Base-by-base conservation (phyloP, 1,140 invertebrate genomes). In the Conopomorpha cramerella region DNA sequence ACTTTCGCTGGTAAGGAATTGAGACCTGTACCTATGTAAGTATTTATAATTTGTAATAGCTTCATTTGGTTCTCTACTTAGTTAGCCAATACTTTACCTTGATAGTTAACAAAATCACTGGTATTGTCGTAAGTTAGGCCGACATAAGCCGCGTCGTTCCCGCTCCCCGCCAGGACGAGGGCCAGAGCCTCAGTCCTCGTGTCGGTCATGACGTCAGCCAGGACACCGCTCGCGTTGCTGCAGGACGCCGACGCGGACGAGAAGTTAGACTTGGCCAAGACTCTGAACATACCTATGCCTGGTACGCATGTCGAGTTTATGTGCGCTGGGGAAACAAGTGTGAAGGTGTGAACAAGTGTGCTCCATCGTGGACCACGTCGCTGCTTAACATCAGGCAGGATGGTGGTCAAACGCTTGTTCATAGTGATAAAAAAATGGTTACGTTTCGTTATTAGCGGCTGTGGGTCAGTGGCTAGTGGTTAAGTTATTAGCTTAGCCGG, bases 131-230 rank as follows among this genome's bases (percentile, higher is more conserved):
- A 57, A 16, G 34, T 78, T 35, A 87, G 51, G 4, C 84, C 84
- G 10, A 86, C 68, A 41, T 79, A 85, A 2, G 77, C 81, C 1
- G 45, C 65, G 0, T 59, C 45, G 1, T 55, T 34, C 11, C 51
- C 46, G 2, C 44, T 45, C 0, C 46, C 45, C 1, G 56, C 46
- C 13, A 82, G 51, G 10, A 82, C 36, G 23, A 71, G 63, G 0
- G 79, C 71, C n/a, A 86, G 49, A 2, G 65, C 56, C 35, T 81
- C 78, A 0, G 83, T 87, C 32, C 83, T 57, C 14, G 77, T 57
- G 30, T 85, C 84, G 30, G 72, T 82, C 10, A 65, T 66, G 25
- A 85, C 55, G 38, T 85, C 80, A 1, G 85, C 83, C 3, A 87
- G 66, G 13, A 79, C 71, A 6, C 74, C 80, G 35, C 79, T 81